Conservation (phyloP, 2,888 invertebrate species). For the Tiphia femorata region DNA sequence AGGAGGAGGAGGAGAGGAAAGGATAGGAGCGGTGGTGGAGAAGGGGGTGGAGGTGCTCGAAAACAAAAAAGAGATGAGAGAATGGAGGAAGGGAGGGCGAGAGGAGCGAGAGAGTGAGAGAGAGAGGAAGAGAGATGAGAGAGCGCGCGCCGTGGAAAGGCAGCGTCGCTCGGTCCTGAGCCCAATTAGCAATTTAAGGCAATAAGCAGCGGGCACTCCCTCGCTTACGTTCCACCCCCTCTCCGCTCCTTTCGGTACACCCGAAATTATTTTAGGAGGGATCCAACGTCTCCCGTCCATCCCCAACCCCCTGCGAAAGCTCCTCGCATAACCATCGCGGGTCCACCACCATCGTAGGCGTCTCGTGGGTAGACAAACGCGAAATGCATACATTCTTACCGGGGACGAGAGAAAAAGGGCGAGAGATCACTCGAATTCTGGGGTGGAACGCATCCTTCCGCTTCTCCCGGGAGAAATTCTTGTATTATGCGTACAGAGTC, state of each 20-base stretch:
- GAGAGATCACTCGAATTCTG: background rate
- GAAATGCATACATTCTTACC: slow-evolving; percentile 38
- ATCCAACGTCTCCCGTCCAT: slow-evolving; percentile 23
- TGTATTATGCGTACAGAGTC: slow-evolving; percentile 7
- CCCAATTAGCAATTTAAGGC: slow-evolving; percentile 66
- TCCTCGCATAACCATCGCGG: slow-evolving; percentile 42
- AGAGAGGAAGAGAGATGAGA: slow-evolving; percentile 24
- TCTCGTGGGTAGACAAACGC: slow-evolving; percentile 38
- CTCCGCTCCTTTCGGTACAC: slow-evolving; percentile 34
- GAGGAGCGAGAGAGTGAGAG: slow-evolving; percentile 11
- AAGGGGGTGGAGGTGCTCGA: background rate
- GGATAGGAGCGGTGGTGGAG: background rate
- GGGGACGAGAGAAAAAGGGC: slow-evolving; percentile 17
- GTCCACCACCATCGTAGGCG: slow-evolving; percentile 18
- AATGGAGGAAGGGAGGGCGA: slow-evolving; percentile 1
- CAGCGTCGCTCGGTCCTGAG: slow-evolving; percentile 44
- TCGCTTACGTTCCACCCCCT: slow-evolving; percentile 31
- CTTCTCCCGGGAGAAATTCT: background rate
- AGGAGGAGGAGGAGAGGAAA: background rate
- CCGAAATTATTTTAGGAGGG: slow-evolving; percentile 47
- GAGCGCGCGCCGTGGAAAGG: slow-evolving; percentile 42
- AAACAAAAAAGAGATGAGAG: background rate
- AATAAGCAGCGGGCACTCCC: slow-evolving; percentile 56
- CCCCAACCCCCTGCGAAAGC: slow-evolving; percentile 6
- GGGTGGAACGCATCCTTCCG: slow-evolving; percentile 1